A percentile compares a stretch with the other conserved stretches of the same genome.
Evolutionary conservation across 2,113 vertebrate species (phyloP).

Genomic region (Parotia lawesii): DNA sequence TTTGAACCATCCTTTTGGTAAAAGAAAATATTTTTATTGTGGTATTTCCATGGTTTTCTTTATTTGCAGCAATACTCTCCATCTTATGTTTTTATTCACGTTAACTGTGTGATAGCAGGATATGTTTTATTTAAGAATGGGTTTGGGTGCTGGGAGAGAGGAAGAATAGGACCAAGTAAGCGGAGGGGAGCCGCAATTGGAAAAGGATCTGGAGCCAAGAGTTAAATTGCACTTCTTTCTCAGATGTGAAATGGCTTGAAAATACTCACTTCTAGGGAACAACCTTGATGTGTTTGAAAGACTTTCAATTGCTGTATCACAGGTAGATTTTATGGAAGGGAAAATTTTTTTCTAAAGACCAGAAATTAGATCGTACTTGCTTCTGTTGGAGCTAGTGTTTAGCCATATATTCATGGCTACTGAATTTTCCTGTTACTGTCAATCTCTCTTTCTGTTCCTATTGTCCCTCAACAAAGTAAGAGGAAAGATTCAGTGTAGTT

Average conservation of each 20-base stretch:
- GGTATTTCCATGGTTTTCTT: neutral
- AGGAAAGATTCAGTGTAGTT: neutral
- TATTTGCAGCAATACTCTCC: neutral
- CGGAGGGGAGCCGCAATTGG: neutral
- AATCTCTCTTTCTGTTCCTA: neutral
- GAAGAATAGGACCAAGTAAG: neutral
- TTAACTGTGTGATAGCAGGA: neutral
- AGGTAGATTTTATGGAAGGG: neutral
- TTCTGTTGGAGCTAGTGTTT: neutral
- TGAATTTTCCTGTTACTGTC: neutral
- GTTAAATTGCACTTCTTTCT: neutral
- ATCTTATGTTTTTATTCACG: neutral
- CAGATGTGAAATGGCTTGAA: neutral
- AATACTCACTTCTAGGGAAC: neutral
- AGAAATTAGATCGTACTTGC: neutral
- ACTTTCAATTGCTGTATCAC: neutral
- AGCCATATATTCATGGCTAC: neutral
- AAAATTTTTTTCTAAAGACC: neutral
- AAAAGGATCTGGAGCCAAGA: neutral
- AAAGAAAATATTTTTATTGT: neutral
- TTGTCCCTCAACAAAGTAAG: neutral
- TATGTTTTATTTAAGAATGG: neutral
- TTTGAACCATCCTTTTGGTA: neutral
- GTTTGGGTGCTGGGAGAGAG: neutral
- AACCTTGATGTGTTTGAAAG: neutral